Evolutionary conservation across 2,797 vertebrate genomes (phyloP), one percentile per base, ranked within the genome.

Genomic region (Perdix hodgsoniae): DNA sequence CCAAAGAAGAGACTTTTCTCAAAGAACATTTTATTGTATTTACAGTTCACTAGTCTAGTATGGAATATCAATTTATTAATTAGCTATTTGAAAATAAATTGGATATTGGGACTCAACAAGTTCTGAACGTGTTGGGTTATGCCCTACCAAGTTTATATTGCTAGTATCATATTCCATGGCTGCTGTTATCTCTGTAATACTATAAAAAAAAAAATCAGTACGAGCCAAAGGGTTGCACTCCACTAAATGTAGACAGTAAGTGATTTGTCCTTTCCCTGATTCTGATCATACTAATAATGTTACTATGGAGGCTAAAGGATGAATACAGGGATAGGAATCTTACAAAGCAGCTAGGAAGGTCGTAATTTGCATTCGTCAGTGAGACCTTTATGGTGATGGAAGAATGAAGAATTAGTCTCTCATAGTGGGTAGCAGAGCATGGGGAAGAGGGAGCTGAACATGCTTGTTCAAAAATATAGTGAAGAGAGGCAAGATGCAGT

Each of bases 341-440:
- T 83, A 72, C 1, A 6, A 85, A 94, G 73, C 81, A 85, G 54
- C 82, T 91, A 75, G 92, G 90, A 92, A 83, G 86, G 84, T 60
- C 11, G 0, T 56, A 80, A 90, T 96, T 94, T 93, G 86, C 94
- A 95, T 95, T 83, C 59, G 54, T 93, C 86, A 83, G 31, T 40
- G 90, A 93, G 88, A 94, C 86, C 86, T 94, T 94, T 85, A 75
- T 86, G 78, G 45, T 70, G 92, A 75, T 35, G 63, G 45, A 45
- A 93, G 79, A 88, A 78, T 65, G 79, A 95, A 85, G 86, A 92
- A 83, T 94, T 80, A 85, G 66, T 70, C 35, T 92, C 73, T 92
- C 12, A 0, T 75, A 78, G 56, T 10, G 63, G 64, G n/a, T 85
- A 65, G 88, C 73, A 83, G 67, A 92, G 91, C 81, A 74, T 88